A percentile compares a stretch with the other conserved stretches of the same genome.
These are phyloP conservation scores for Thunnus albacares DNA, from an alignment of 2,797 vertebrate species.

Conservation along the genomic window DNA sequence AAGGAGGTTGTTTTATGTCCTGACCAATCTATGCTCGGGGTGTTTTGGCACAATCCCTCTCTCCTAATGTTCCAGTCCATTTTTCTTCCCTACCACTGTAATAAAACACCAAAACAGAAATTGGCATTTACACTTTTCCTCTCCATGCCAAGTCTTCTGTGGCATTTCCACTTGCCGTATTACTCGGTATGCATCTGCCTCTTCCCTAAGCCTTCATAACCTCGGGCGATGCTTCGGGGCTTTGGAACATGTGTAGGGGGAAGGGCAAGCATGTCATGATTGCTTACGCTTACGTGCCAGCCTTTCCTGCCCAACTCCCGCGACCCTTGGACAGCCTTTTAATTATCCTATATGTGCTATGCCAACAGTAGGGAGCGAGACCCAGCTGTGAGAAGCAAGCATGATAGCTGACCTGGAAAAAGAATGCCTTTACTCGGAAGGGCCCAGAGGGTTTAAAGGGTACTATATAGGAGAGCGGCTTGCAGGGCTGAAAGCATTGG, in stretches of 20 bases:
- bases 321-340: conserved; percentile 51
- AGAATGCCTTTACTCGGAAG: conserved; percentile 54
- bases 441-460: conserved; percentile 62
- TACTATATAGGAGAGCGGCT: conserved; percentile 42
- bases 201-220: conserved; percentile 33
- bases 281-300: conserved; percentile 52
- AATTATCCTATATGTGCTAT: conserved; percentile 66
- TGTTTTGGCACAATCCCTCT: conserved; percentile 9
- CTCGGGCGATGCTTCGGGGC: conserved; percentile 33
- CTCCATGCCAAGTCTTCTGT: conserved; percentile 31
- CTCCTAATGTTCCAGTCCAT: conserved; percentile 7
- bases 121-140: conserved; percentile 42
- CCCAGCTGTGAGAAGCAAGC: conserved; percentile 76
- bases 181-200: conserved; percentile 41
- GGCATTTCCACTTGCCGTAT: conserved; percentile 40
- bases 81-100: conserved; percentile 17
- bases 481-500: conserved; percentile 42
- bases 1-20: not conserved
- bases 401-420: conserved; percentile 83
- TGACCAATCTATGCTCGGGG: not conserved
- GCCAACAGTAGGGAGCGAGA: conserved; percentile 44
- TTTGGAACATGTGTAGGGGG: conserved; percentile 49
- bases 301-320: conserved; percentile 51
- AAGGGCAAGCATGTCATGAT: conserved; percentile 49
- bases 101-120: conserved; percentile 35